Conservation (phyloP, 2,113 vertebrate species). For the Oceanites oceanicus region DNA sequence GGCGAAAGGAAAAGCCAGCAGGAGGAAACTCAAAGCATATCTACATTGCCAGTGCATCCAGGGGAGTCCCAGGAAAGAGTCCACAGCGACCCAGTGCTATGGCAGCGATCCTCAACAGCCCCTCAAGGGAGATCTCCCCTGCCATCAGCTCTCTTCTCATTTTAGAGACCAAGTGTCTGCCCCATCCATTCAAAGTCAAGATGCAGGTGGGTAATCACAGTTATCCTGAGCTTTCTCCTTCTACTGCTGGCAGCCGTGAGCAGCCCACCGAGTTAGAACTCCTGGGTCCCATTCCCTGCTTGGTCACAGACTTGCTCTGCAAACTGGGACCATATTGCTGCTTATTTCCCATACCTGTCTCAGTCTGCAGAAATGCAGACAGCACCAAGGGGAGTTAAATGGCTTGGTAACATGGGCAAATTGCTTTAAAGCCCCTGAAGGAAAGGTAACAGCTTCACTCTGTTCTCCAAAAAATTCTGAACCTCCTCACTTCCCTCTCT, state of each 20-base stretch:
- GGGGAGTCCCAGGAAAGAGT: no score
- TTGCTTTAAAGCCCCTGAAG: not conserved
- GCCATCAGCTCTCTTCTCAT: not conserved
- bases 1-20: not conserved
- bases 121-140: not conserved
- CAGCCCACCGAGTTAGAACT: no score
- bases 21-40: not conserved
- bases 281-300: not conserved
- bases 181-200: not conserved
- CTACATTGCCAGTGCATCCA: not conserved
- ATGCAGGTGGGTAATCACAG: not conserved
- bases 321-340: not conserved
- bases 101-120: not conserved
- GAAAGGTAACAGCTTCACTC: not conserved
- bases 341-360: not conserved
- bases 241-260: not conserved
- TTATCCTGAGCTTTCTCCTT: not conserved
- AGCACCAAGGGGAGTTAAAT: not conserved
- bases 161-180: not conserved
- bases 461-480: not conserved
- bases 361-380: not conserved
- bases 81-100: no score
- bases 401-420: not conserved
- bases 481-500: not conserved
- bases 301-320: not conserved